These are phyloP conservation scores for Peromyscus californicus DNA, from an alignment of 2,113 vertebrate species.

Conservation along the genomic window DNA sequence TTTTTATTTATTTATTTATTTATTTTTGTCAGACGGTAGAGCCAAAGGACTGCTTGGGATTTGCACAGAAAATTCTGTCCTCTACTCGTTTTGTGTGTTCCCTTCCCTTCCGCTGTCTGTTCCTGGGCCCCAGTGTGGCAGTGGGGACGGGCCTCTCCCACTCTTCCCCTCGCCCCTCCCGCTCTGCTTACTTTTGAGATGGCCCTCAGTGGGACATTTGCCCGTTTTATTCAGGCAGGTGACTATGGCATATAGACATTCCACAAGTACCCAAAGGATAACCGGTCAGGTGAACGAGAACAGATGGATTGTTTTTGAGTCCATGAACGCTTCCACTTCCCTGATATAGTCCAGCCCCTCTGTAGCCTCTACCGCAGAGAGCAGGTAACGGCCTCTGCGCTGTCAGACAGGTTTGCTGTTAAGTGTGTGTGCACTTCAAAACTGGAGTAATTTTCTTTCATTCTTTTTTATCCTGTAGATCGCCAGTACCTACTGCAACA, in stretches of 20 bases:
- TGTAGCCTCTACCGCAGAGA: slow-evolving; percentile 83
- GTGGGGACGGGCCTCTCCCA: slow-evolving; percentile 21
- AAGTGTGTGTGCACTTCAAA: slow-evolving; percentile 91
- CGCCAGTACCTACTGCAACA: slow-evolving; percentile 94
- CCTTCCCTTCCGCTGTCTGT: slow-evolving; percentile 31
- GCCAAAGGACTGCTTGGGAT: slow-evolving; percentile 75
- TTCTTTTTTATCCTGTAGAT: slow-evolving; percentile 94
- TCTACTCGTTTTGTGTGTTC: not conserved
- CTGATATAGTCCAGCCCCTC: not conserved
- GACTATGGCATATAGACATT: slow-evolving; percentile 72
- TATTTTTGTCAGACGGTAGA: slow-evolving; percentile 59
- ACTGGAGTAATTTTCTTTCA: slow-evolving; percentile 93
- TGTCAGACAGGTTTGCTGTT: slow-evolving; percentile 90
- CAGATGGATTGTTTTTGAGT: slow-evolving; percentile 62
- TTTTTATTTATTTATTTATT: slow-evolving; percentile 15
- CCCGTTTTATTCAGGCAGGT: slow-evolving; percentile 78
- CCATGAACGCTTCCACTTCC: slow-evolving; percentile 20
- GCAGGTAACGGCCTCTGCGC: slow-evolving; percentile 81
- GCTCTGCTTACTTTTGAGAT: slow-evolving; percentile 25
- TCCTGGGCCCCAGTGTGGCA: not conserved
- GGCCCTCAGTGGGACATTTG: slow-evolving; percentile 31
- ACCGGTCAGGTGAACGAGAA: slow-evolving; percentile 76
- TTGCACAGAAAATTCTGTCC: slow-evolving; percentile 53
- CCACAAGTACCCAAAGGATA: slow-evolving; percentile 68
- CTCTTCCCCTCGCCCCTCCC: slow-evolving; percentile 6